phyloP scores from a whole-genome alignment of 2,888 invertebrate genomes.

The Antheraea assamensis region DNA sequence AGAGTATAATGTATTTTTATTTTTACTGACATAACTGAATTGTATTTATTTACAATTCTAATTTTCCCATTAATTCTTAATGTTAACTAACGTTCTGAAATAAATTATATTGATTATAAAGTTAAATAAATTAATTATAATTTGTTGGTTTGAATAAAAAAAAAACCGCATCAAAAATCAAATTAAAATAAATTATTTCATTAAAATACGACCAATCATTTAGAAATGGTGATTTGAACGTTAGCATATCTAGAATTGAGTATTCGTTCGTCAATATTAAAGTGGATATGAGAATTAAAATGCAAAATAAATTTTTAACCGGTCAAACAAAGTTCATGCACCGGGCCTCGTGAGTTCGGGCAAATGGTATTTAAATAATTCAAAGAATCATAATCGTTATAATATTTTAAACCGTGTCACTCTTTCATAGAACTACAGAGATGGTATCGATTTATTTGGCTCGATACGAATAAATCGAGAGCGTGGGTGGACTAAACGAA shows the following conservation, averaged over 20 bases:
- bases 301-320: neutral
- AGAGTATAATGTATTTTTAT: too few relatives aligned
- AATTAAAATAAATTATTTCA: neutral
- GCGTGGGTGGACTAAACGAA: neutral
- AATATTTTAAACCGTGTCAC: neutral
- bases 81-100: neutral
- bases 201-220: neutral
- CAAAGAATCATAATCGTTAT: neutral
- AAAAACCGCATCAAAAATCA: neutral
- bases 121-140: neutral
- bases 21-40: too few relatives aligned
- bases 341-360: neutral
- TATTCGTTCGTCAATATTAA: conserved; percentile 4
- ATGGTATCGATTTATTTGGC: neutral
- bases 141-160: neutral
- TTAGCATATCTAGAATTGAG: neutral
- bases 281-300: neutral
- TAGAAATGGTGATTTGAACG: neutral
- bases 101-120: neutral
- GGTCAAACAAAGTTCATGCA: neutral
- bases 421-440: neutral
- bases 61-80: neutral
- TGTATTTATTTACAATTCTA: neutral
- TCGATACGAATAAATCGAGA: neutral
- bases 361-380: neutral